Evolutionary conservation across 2,888 invertebrate genomes (phyloP).

Genomic region (Caenorhabditis becei): DNA sequence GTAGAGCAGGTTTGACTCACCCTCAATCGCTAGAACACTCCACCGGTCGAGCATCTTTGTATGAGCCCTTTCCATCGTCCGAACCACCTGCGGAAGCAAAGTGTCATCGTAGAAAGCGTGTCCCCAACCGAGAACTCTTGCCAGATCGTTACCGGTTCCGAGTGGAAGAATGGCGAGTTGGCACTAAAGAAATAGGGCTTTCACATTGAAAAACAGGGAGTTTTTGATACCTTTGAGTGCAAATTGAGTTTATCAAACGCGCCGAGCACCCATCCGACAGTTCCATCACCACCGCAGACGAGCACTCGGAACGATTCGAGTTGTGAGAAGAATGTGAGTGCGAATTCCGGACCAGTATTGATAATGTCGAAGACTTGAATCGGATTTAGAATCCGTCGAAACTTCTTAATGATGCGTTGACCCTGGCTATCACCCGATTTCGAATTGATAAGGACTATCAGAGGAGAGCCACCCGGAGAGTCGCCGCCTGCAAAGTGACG

Average conservation of each 20-base stretch:
- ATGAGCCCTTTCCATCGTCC: slow-evolving; percentile 95
- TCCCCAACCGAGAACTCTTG: slow-evolving; percentile 96
- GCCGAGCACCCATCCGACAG: slow-evolving; percentile 97
- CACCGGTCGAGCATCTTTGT: slow-evolving; percentile 97
- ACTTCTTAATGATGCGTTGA: slow-evolving; percentile 93
- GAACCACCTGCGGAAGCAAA: slow-evolving; percentile 92
- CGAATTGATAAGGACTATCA: slow-evolving; percentile 97
- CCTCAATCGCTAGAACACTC: slow-evolving; percentile 93
- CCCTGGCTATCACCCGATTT: slow-evolving; percentile 99
- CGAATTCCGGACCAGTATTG: slow-evolving; percentile 89
- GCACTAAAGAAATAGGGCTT: slow-evolving; percentile 85
- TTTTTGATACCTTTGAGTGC: slow-evolving; percentile 82
- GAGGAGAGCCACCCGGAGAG: slow-evolving; percentile 85
- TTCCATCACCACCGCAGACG: slow-evolving; percentile 97
- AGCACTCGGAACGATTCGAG: slow-evolving; percentile 96
- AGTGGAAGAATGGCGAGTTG: slow-evolving; percentile 95
- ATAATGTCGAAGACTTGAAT: slow-evolving; percentile 98
- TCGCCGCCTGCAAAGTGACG: slow-evolving; percentile 49
- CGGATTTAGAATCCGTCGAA: slow-evolving; percentile 93
- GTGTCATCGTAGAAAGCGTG: slow-evolving; percentile 96
- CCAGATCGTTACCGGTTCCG: slow-evolving; percentile 96
- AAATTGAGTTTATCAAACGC: slow-evolving; percentile 95
- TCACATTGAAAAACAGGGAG: background rate
- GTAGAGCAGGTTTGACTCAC: too few species aligned
- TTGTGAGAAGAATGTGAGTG: slow-evolving; percentile 92